Percentiles rank a stretch among this genome's conserved stretches.
phyloP scores from a whole-genome alignment of 2,888 invertebrate species.

The Baronia brevicornis region DNA sequence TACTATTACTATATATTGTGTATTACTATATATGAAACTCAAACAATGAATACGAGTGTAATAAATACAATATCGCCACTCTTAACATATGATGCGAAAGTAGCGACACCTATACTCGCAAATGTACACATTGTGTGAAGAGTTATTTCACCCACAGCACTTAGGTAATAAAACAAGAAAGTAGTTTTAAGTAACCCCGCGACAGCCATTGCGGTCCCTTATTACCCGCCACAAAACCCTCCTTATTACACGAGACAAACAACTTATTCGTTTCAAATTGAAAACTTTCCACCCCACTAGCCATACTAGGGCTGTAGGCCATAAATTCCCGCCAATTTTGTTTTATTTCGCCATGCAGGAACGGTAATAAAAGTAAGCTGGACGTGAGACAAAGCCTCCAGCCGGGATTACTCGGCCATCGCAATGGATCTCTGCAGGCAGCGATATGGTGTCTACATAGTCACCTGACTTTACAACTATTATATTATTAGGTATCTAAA shows the following conservation, averaged over 20 bases:
- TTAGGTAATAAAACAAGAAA: constrained; percentile 71
- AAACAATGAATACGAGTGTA: too few relatives aligned
- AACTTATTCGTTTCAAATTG: constrained; percentile 75
- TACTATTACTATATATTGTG: too few relatives aligned
- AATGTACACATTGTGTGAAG: constrained; percentile 27
- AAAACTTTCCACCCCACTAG: constrained; percentile 74
- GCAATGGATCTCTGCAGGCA: constrained; percentile 67
- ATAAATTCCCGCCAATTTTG: constrained; percentile 75
- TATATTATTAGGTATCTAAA: too few relatives aligned
- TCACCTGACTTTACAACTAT: constrained; percentile 59
- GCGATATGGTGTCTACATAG: constrained; percentile 64
- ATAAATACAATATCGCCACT: too few relatives aligned
- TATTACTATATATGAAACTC: too few relatives aligned
- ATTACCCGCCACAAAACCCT: constrained; percentile 66
- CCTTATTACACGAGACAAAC: constrained; percentile 71
- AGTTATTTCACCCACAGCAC: constrained; percentile 53
- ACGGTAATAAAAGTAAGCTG: constrained; percentile 75
- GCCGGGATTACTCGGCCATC: constrained; percentile 67
- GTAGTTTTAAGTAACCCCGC: constrained; percentile 70
- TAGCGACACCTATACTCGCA: constrained; percentile 19
- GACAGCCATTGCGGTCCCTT: constrained; percentile 64
- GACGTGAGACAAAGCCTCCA: constrained; percentile 72
- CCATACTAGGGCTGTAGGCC: constrained; percentile 62
- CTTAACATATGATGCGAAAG: too few relatives aligned
- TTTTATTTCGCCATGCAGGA: constrained; percentile 73